A percentile compares a stretch with the other conserved stretches of the same genome.
Evolutionary conservation across 2,888 invertebrate genomes (phyloP).

Genomic region (Camptogramma bilineatum): DNA sequence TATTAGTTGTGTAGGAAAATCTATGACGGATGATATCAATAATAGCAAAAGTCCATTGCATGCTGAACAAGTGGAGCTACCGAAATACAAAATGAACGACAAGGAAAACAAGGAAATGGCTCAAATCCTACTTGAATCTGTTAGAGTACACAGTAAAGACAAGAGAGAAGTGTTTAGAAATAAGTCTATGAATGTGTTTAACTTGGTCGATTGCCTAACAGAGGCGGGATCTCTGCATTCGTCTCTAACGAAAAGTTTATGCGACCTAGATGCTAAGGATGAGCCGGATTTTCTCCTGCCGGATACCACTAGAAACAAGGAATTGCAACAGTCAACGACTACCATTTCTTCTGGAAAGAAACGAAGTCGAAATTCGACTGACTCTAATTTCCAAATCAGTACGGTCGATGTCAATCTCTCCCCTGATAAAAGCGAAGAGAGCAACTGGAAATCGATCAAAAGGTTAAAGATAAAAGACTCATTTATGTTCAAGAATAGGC

Average conservation of each 20-base stretch:
- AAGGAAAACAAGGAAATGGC: conserved; percentile 75
- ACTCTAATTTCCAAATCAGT: conserved; percentile 78
- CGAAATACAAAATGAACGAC: conserved; percentile 63
- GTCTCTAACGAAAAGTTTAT: conserved; percentile 78
- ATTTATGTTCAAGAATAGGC: conserved; percentile 81
- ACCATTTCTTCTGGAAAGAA: conserved; percentile 82
- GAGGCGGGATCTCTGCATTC: conserved; percentile 78
- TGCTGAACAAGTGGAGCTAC: conserved; percentile 59
- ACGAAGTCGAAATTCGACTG: conserved; percentile 80
- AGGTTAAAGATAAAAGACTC: conserved; percentile 82
- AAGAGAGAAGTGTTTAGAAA: conserved; percentile 82
- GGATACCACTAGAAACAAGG: conserved; percentile 66
- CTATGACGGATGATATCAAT: conserved; percentile 65
- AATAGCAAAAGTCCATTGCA: conserved; percentile 54
- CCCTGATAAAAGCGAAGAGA: conserved; percentile 79
- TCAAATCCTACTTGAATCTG: conserved; percentile 58
- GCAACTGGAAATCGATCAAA: conserved; percentile 82
- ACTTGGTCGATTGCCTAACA: conserved; percentile 76
- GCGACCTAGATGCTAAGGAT: conserved; percentile 77
- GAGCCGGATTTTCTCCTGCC: conserved; percentile 71
- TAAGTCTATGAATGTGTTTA: conserved; percentile 81
- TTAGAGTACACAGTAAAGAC: conserved; percentile 66
- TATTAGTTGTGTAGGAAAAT: conserved; percentile 70
- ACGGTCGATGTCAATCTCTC: conserved; percentile 70
- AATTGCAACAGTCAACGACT: conserved; percentile 76